phyloP scores from a whole-genome alignment of 2,113 vertebrate species.

The Stigmatopora argus region DNA sequence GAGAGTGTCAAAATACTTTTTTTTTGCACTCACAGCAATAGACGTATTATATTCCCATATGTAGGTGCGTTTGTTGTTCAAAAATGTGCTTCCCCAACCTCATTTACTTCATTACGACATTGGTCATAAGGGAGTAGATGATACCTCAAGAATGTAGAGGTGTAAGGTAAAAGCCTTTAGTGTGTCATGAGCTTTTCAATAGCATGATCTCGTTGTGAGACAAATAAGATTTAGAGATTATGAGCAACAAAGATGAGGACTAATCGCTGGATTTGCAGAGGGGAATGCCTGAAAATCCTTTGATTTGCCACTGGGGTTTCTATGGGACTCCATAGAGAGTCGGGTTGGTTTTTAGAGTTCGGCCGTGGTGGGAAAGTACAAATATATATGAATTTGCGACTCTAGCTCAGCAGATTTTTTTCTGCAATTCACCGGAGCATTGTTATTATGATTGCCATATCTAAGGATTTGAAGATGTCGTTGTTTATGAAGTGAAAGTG shows the following conservation, averaged over 20 bases:
- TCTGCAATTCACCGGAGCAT: no score
- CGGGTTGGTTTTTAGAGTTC: slow-evolving; percentile 15
- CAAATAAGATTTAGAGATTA: slow-evolving; percentile 65
- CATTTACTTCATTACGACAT: not conserved
- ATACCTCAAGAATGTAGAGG: not conserved
- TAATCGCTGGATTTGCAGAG: slow-evolving; percentile 58
- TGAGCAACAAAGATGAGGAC: slow-evolving; percentile 35
- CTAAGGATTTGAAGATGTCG: no score
- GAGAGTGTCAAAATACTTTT: slow-evolving; percentile 36
- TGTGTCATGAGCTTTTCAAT: slow-evolving; percentile 56
- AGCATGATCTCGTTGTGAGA: slow-evolving; percentile 27
- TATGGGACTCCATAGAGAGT: slow-evolving; percentile 37
- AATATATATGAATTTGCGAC: slow-evolving; percentile 5
- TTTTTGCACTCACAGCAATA: not conserved
- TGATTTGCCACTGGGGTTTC: slow-evolving; percentile 44
- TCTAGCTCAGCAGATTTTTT: slow-evolving; percentile 17
- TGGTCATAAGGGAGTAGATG: not conserved
- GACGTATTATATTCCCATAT: not conserved
- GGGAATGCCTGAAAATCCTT: slow-evolving; percentile 54
- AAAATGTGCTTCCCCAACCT: not conserved
- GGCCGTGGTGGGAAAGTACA: not conserved
- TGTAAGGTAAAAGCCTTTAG: slow-evolving; percentile 7
- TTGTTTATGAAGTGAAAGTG: no score
- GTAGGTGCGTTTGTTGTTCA: not conserved
- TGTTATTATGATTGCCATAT: no score